Evolutionary conservation across 2,113 vertebrate genomes (phyloP).

Genomic region (Rhinoptilus africanus): DNA sequence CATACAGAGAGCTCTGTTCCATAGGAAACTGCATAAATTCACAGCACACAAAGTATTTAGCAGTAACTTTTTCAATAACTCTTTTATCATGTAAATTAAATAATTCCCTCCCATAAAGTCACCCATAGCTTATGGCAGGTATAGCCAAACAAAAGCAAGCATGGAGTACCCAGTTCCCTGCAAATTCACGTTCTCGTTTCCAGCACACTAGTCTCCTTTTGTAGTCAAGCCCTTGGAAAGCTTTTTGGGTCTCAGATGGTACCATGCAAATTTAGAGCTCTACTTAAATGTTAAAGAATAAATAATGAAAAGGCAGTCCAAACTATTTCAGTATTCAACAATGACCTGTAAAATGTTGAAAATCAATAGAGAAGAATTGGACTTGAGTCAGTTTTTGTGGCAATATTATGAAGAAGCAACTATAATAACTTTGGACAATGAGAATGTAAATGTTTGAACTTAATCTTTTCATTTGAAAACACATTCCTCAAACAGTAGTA

Average conservation of each 20-base stretch:
- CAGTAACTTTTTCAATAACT: background rate
- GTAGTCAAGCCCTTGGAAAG: background rate
- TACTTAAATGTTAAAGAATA: background rate
- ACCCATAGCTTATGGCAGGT: background rate
- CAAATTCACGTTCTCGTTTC: background rate
- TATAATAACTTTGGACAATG: background rate
- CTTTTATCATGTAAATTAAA: background rate
- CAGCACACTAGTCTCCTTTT: background rate
- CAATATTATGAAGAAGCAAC: background rate
- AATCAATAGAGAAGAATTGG: background rate
- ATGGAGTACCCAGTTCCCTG: background rate
- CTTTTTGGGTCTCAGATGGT: background rate
- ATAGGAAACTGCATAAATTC: background rate
- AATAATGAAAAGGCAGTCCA: background rate
- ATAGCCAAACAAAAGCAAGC: background rate
- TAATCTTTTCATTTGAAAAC: constrained; percentile 1
- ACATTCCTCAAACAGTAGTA: background rate
- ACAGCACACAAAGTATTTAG: background rate
- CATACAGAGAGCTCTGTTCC: background rate
- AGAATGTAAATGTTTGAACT: background rate
- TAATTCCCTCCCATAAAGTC: background rate
- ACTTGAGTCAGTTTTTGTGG: background rate
- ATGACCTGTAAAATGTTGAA: background rate
- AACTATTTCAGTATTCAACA: background rate
- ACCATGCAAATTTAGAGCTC: background rate